Percentiles rank a stretch among this genome's conserved stretches.
These are phyloP conservation scores for Glareola pratincola DNA, from an alignment of 2,113 vertebrate genomes.

Conservation along the genomic window DNA sequence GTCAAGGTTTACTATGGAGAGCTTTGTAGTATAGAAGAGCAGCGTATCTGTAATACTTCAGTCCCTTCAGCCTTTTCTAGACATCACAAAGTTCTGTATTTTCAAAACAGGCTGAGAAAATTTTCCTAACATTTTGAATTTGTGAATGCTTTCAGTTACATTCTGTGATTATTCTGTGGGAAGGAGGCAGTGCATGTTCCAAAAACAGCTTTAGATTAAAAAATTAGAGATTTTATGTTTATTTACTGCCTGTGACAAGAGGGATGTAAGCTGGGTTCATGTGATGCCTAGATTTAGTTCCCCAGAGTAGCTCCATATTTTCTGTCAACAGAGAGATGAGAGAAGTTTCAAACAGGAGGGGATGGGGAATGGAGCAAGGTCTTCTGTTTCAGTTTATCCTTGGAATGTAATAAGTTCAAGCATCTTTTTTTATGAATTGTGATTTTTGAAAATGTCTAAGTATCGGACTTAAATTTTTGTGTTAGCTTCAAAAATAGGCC, in stretches of 20 bases:
- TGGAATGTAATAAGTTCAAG: not conserved
- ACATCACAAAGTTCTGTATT: not conserved
- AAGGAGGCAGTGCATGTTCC: not conserved
- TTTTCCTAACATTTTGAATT: constrained; percentile 49
- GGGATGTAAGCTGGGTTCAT: not conserved
- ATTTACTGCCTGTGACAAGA: not conserved
- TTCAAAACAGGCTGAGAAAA: not conserved
- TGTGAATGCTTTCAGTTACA: not conserved
- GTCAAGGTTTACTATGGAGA: constrained; percentile 7
- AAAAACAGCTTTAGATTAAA: not conserved
- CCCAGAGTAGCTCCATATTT: not conserved
- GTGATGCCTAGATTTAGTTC: not conserved
- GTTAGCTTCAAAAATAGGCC: not conserved
- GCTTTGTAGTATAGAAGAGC: constrained; percentile 23
- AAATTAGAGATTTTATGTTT: not conserved
- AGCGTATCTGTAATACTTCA: constrained; percentile 47
- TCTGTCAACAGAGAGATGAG: not conserved
- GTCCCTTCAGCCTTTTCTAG: constrained; percentile 31
- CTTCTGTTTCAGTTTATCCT: not conserved
- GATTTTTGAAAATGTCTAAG: not conserved
- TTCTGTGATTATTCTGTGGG: not conserved
- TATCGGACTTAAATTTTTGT: not conserved
- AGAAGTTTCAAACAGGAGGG: not conserved
- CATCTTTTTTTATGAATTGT: not conserved
- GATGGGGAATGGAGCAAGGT: not conserved